Evolutionary conservation across 2,888 invertebrate genomes (phyloP).

Genomic region (Eristalinus sepulchralis): DNA sequence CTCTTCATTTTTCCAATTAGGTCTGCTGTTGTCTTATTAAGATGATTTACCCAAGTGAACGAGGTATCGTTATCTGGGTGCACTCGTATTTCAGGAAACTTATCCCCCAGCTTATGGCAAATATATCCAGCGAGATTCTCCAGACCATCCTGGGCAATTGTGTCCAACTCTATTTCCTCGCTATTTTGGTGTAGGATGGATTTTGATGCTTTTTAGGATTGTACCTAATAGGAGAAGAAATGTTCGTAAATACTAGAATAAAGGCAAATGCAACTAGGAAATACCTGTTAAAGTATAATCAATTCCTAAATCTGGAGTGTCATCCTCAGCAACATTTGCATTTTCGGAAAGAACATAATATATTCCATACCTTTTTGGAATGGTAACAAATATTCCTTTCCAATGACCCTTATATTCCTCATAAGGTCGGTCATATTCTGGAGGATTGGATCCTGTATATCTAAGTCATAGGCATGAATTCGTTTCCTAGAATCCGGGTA

Average conservation of each 20-base stretch:
- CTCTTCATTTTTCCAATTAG: too few species aligned
- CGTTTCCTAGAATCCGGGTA: constrained; percentile 24
- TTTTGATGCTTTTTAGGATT: not conserved
- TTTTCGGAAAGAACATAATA: constrained; percentile 22
- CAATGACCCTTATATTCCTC: constrained; percentile 37
- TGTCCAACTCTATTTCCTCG: constrained; percentile 23
- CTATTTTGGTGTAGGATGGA: not conserved
- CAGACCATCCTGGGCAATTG: too few species aligned
- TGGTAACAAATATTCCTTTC: not conserved
- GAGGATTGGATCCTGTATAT: constrained; percentile 44
- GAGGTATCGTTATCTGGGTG: too few species aligned
- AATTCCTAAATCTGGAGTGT: constrained; percentile 12
- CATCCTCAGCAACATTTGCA: constrained; percentile 30
- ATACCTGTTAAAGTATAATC: constrained; percentile 29
- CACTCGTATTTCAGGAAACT: too few species aligned
- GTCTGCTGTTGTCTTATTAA: too few species aligned
- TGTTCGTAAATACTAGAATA: not conserved
- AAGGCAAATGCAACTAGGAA: not conserved
- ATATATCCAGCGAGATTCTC: too few species aligned
- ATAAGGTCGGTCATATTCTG: constrained; percentile 55
- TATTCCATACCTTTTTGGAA: constrained; percentile 32
- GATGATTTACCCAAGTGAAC: too few species aligned
- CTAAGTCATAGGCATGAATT: constrained; percentile 48
- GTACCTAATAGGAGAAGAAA: not conserved
- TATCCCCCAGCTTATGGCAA: too few species aligned